These are phyloP conservation scores for Macrosiphum euphorbiae DNA, from an alignment of 2,888 invertebrate genomes.

Conservation along the genomic window DNA sequence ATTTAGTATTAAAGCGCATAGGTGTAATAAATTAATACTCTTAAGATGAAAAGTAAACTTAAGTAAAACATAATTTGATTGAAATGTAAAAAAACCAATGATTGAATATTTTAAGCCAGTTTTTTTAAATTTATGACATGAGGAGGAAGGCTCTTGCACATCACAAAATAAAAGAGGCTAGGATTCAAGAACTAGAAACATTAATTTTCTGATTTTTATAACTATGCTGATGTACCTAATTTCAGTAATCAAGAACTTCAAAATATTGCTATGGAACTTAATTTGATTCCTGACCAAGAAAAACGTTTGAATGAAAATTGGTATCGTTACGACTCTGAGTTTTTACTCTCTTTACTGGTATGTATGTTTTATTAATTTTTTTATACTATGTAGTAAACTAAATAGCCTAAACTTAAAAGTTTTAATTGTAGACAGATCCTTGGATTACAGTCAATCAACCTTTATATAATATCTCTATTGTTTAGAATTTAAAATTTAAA, in stretches of 20 bases:
- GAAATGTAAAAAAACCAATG: not conserved
- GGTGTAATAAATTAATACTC: not conserved
- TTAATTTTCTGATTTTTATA: slow-evolving; percentile 15
- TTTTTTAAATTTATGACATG: not conserved
- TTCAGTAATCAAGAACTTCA: slow-evolving; percentile 83
- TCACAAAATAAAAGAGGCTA: not conserved
- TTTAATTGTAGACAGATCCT: not conserved
- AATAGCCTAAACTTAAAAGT: not conserved
- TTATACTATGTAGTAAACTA: not conserved
- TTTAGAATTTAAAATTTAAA: not conserved
- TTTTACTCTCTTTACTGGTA: slow-evolving; percentile 89
- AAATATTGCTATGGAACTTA: slow-evolving; percentile 87
- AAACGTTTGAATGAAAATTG: slow-evolving; percentile 79
- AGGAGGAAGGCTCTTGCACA: not conserved
- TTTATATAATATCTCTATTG: not conserved
- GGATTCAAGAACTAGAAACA: not conserved
- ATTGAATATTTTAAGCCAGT: not conserved
- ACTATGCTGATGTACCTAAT: slow-evolving; percentile 66
- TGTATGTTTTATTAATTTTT: slow-evolving; percentile 68
- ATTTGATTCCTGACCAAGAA: slow-evolving; percentile 84
- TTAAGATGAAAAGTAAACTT: not conserved
- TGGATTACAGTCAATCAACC: not conserved
- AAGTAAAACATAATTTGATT: not conserved
- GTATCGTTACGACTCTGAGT: slow-evolving; percentile 84
- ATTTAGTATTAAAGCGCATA: not conserved